Evolutionary conservation across 2,888 invertebrate genomes (phyloP), one percentile per base, ranked within the genome.

Genomic region (Lasioglossum calceatum): DNA sequence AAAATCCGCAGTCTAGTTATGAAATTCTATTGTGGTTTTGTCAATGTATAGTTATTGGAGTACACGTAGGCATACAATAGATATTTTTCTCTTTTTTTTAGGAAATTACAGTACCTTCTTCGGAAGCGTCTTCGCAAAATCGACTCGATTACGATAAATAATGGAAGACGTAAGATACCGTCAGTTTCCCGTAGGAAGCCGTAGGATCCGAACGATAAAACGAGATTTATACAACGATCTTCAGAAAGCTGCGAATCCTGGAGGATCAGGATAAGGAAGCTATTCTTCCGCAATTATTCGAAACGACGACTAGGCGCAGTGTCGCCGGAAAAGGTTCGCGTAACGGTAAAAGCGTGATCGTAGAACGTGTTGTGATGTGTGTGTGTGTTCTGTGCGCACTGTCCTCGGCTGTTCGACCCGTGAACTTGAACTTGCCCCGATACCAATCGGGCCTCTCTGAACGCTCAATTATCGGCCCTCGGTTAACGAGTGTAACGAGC

Each of bases 341-440:
- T 82, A 87, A 87, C 87, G 87, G 87, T 82, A 81, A 71, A n/a
- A 76, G 8, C 64, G 8, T 64, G 36, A 74, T 73, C 36, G 42
- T 64, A 76, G 44, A 70, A 47, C 42, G 58, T 50, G 58, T 32
- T 16, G 61, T 32, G 2, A 7, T 23, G 8, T n/a, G 58, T n/a
- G 54, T n/a, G 58, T 58, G 54, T 54, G 8, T 54, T 54, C 2
- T 54, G 58, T 58, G 58, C n/a, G n/a, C 58, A n/a, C 42, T 42
- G 39, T 71, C n/a, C 23, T 54, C 50, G n/a, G n/a, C 47, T 42
- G 77, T 73, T 80, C 58, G 72, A 72, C 58, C 61, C 75, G 54
- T 72, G 80, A 87, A 87, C 82, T 80, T 76, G 71, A 73, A 44
- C 54, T 64, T 36, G 39, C n/a, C 58, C n/a, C 32, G 82, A 80